Conservation (phyloP, 2,888 invertebrate species). For the Diaprepes abbreviatus region DNA sequence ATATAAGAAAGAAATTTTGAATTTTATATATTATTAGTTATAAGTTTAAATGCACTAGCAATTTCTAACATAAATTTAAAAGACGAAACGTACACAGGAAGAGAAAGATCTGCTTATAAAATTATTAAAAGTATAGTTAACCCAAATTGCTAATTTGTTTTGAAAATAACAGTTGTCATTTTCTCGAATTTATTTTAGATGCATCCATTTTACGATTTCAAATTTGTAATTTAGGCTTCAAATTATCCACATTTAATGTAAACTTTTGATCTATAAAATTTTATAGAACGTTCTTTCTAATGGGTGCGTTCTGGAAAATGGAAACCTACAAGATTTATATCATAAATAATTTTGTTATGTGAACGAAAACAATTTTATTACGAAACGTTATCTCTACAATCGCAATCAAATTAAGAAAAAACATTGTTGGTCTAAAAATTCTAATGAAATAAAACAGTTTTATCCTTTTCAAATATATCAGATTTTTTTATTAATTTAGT, state of each 20-base stretch:
- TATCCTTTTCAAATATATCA: too few species aligned
- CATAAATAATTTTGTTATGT: too few species aligned
- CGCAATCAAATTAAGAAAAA: too few species aligned
- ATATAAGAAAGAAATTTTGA: too few species aligned
- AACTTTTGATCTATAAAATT: conserved; percentile 1
- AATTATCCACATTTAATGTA: background rate
- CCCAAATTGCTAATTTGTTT: conserved; percentile 16
- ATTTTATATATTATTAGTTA: too few species aligned
- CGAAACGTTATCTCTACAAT: too few species aligned
- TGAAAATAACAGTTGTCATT: conserved; percentile 15
- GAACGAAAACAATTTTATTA: too few species aligned
- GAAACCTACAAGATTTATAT: background rate
- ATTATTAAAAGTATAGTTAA: conserved; percentile 10
- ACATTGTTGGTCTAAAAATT: too few species aligned
- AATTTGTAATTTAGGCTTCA: background rate
- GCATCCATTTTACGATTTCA: background rate
- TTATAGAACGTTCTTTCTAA: background rate
- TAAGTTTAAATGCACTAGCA: too few species aligned
- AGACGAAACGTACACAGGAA: background rate
- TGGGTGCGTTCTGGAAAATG: background rate
- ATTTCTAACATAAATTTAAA: too few species aligned
- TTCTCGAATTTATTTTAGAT: background rate
- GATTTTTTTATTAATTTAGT: too few species aligned
- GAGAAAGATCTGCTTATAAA: background rate
- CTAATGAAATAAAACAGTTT: too few species aligned